phyloP scores from a whole-genome alignment of 2,888 invertebrate genomes.

The Chymomyza procnemis region DNA sequence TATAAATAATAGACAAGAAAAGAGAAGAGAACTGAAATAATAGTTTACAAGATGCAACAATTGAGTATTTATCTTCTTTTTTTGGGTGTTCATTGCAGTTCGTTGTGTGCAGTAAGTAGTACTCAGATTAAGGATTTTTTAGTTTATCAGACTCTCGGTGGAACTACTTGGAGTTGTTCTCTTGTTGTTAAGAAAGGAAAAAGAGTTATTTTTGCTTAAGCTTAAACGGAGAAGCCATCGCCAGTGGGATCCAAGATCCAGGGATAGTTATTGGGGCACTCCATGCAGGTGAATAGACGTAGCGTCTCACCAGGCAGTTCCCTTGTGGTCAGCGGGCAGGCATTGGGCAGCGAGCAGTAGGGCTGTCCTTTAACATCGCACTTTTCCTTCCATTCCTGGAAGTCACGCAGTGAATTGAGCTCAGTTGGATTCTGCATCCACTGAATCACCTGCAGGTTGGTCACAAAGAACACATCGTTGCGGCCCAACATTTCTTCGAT shows the following conservation, averaged over 20 bases:
- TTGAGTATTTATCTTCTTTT: slow-evolving; percentile 43
- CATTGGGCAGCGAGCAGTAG: slow-evolving; percentile 93
- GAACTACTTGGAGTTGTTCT: slow-evolving; percentile 75
- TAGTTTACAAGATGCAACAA: slow-evolving; percentile 20
- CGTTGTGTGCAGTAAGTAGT: slow-evolving; percentile 26
- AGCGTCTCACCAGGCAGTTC: slow-evolving; percentile 95
- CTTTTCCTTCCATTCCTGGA: slow-evolving; percentile 97
- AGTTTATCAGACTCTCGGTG: slow-evolving; percentile 79
- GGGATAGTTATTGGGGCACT: slow-evolving; percentile 96
- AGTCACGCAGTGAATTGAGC: slow-evolving; percentile 90
- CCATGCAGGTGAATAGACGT: slow-evolving; percentile 96
- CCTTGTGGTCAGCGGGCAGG: slow-evolving; percentile 92
- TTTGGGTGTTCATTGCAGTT: slow-evolving; percentile 18
- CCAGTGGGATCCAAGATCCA: slow-evolving; percentile 97
- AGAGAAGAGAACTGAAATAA: slow-evolving; percentile 17
- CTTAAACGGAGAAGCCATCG: slow-evolving; percentile 91
- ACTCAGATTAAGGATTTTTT: slow-evolving; percentile 35
- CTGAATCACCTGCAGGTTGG: slow-evolving; percentile 93
- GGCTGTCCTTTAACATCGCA: slow-evolving; percentile 96
- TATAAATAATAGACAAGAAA: neutral
- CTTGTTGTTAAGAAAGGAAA: slow-evolving; percentile 42
- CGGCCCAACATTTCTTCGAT: slow-evolving; percentile 94
- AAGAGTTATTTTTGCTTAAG: slow-evolving; percentile 19
- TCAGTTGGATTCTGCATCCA: slow-evolving; percentile 98
- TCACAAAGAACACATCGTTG: slow-evolving; percentile 95